A percentile compares a stretch with the other conserved stretches of the same genome.
These are phyloP conservation scores for Thunnus maccoyii DNA, from an alignment of 2,113 vertebrate species.

Conservation along the genomic window DNA sequence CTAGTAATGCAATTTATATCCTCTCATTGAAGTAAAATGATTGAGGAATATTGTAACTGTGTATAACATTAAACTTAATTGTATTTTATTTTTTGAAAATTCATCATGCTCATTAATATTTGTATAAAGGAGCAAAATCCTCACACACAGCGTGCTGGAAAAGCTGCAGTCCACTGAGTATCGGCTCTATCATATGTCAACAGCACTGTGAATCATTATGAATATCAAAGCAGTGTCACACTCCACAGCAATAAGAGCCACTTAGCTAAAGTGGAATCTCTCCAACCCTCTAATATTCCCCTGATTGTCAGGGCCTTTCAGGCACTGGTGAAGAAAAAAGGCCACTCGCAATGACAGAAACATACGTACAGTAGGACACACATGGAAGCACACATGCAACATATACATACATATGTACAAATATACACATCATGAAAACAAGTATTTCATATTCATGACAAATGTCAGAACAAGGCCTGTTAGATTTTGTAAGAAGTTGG, in stretches of 20 bases:
- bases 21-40: background rate
- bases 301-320: constrained; percentile 71
- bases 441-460: constrained; percentile 17
- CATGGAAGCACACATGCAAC: constrained; percentile 3
- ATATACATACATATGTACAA: constrained; percentile 14
- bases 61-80: too few species aligned
- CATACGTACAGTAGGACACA: background rate
- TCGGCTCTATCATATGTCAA: constrained; percentile 62
- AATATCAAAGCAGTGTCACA: constrained; percentile 67
- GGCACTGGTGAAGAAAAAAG: constrained; percentile 15
- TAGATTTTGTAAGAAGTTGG: background rate
- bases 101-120: too few species aligned
- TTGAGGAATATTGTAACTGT: too few species aligned
- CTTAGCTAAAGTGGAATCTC: constrained; percentile 73
- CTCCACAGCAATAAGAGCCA: constrained; percentile 68
- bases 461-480: constrained; percentile 4
- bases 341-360: constrained; percentile 18
- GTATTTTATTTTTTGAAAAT: too few species aligned
- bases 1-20: background rate
- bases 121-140: background rate
- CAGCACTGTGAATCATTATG: constrained; percentile 60
- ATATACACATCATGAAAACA: background rate
- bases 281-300: constrained; percentile 66
- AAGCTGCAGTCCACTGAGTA: constrained; percentile 40
- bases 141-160: constrained; percentile 21